Evolutionary conservation across 2,888 invertebrate genomes (phyloP), one percentile per base, ranked within the genome.

Genomic region (Microdon myrmicae): DNA sequence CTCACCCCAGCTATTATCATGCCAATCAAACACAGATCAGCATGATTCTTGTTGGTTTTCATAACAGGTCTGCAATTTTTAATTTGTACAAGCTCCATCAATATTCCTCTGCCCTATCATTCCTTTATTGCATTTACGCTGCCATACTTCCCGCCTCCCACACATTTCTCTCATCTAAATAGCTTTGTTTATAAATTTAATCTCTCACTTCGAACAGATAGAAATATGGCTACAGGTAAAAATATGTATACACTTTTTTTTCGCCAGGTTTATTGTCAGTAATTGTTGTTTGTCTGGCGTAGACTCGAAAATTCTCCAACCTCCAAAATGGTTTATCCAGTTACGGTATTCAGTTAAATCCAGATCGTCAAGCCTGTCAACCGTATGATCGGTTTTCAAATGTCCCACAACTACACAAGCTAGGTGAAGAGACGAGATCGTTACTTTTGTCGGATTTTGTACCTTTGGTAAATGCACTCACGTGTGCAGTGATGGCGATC

Each of bases 361-460:
- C 71, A 71, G 72, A 73, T 68, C 72, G 72, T 74, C 72, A 70
- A 75, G 74, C 72, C 69, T 70, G 68, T 67, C 67, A 51, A 68
- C 69, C 71, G 69, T 73, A 68, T 68, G 68, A 17, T 53, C 69
- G 72, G 31, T 59, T 44, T 67, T 20, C 20, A 14, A 12, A 31
- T 34, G 38, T 25, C 28, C 9, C 37, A 44, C 23, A 37, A 31
- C 28, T 35, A 35, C 26, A 14, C 20, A 43, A 29, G 9, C 9
- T 29, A 34, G 31, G 23, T 22, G 31, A 20, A 37, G 20, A 35
- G 29, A 14, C 26, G 17, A 45, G 29, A 12, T 35, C 8, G 8
- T 10, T 29, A 31, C 29, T 9, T 17, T 31, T 19, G n/a, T 17
- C 10, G 3, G 2, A 14, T 10, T 39, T 32, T 34, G 34, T 20